phyloP scores from a whole-genome alignment of 2,888 invertebrate species.

The Toxonevra muliebris region DNA sequence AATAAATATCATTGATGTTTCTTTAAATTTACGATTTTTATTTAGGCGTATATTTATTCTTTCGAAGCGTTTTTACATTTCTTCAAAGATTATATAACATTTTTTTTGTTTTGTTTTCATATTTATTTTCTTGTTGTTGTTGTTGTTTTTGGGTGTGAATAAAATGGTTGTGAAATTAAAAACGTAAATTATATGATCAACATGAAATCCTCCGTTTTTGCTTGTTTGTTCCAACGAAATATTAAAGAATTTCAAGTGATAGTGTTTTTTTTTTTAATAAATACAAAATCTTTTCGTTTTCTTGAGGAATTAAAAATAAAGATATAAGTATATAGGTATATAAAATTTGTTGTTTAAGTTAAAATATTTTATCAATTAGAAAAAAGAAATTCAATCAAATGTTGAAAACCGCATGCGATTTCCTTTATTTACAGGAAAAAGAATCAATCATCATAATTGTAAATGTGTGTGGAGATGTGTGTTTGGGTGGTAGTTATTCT shows the following conservation, averaged over 20 bases:
- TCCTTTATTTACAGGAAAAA: conserved; percentile 42
- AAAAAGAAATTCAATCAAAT: neutral
- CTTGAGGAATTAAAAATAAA: neutral
- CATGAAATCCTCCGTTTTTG: neutral
- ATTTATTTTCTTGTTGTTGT: neutral
- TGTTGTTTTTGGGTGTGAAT: neutral
- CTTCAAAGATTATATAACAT: neutral
- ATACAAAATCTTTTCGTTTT: too few species aligned
- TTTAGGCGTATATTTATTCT: conserved; percentile 2
- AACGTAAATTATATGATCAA: neutral
- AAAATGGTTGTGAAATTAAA: neutral
- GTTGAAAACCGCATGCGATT: conserved; percentile 35
- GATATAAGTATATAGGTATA: neutral
- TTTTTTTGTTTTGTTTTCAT: neutral
- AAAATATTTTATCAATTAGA: neutral
- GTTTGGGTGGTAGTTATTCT: conserved; percentile 3
- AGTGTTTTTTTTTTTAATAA: too few species aligned
- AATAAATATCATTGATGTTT: too few species aligned
- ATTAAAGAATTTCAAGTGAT: too few species aligned
- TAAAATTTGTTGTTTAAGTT: neutral
- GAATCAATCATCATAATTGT: conserved; percentile 40
- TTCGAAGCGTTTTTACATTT: neutral
- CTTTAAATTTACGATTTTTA: too few species aligned
- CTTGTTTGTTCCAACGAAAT: too few species aligned
- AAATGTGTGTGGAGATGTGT: conserved; percentile 46